Base-by-base conservation (phyloP, 1,140 invertebrate species). In the Coelopa frigida region DNA sequence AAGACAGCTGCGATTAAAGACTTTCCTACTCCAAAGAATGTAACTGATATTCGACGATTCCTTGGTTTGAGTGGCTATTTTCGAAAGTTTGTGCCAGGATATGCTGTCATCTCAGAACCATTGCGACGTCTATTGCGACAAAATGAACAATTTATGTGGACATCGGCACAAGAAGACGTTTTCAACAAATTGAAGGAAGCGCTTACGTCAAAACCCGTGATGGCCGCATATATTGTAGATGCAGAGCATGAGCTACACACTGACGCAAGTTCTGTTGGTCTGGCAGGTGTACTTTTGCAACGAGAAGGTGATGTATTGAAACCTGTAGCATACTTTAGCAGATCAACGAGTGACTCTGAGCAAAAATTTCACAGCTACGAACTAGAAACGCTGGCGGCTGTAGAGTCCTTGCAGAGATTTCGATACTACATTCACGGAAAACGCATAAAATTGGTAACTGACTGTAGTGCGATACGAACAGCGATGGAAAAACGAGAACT, bases 261-360 rank as follows among this genome's bases (percentile, higher is more conserved):
- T 1, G 67, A 71, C 48, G 69, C 66, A 0, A 55, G 51, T 41
- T 21, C 48, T 3, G 31, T 43, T 1, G 58, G 56, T 0, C 7
- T 62, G 0, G 64, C 48, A 0, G 59, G 52, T 0, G 58, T 68
- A 4, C 26, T 70, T 3, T 39, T 68, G 3, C 62, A 67, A 44
- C 23, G 22, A 4, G 46, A 54, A 32, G 39, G 44, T 0, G 40
- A 18, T 17, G 37, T 36, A 12, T 41, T 45, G 15, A 44, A 52
- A 27, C 51, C 43, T 4, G 39, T 50, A 31, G 24, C 38, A n/a
- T 52, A 50, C 41, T 44, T 35, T 6, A 59, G 55, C 22, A 24
- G 45, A n/a, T n/a, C n/a, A n/a, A n/a, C n/a, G n/a, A n/a, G n/a
- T n/a, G n/a, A n/a, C n/a, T n/a, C n/a, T n/a, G n/a, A n/a, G n/a